Conservation (phyloP, 2,888 invertebrate genomes). For the Amiota mariae region DNA sequence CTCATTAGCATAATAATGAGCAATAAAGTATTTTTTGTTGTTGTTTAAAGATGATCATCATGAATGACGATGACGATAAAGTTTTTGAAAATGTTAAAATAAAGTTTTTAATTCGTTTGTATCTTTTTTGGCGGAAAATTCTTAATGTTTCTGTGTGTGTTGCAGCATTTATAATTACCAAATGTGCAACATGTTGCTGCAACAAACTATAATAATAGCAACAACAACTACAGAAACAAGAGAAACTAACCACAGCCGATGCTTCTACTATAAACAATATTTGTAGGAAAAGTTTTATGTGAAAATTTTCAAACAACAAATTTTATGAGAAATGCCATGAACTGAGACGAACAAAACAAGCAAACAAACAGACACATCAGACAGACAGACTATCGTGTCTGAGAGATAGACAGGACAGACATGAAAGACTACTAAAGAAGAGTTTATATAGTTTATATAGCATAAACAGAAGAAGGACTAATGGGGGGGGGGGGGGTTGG, state of each 20-base stretch:
- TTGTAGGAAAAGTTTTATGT: constrained; percentile 33
- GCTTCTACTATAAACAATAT: no score
- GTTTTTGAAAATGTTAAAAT: not conserved
- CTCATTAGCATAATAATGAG: constrained; percentile 18
- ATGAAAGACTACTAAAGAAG: not conserved
- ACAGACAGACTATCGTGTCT: constrained; percentile 16
- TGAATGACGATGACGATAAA: not conserved
- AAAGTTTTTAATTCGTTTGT: not conserved
- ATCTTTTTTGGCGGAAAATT: not conserved
- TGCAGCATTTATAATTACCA: constrained; percentile 26
- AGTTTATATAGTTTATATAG: no score
- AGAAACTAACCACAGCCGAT: constrained; percentile 12
- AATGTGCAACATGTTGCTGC: constrained; percentile 29
- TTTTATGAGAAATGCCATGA: constrained; percentile 28
- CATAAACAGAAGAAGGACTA: no score
- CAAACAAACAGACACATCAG: constrained; percentile 16
- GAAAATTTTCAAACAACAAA: constrained; percentile 22
- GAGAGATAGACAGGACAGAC: constrained; percentile 30
- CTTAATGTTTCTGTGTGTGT: not conserved
- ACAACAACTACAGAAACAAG: constrained; percentile 28
- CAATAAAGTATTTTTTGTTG: not conserved
- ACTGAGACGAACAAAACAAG: constrained; percentile 2
- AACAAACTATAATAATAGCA: constrained; percentile 14
- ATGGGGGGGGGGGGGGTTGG: not conserved
- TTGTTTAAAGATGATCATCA: not conserved